Conservation (phyloP, 1,140 invertebrate species). For the Sarcophaga peregrina region DNA sequence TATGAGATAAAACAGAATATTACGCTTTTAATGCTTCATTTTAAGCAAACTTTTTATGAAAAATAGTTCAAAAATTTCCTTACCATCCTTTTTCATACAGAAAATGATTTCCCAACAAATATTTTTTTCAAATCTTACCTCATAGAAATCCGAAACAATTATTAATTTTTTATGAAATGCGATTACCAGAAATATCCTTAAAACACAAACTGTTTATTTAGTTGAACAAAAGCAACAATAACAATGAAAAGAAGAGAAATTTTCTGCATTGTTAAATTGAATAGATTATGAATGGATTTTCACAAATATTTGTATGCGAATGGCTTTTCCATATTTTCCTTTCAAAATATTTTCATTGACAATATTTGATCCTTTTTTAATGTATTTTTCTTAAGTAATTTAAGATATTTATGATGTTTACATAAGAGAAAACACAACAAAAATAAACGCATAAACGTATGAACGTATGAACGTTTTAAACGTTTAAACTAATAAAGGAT, state of each 20-base stretch:
- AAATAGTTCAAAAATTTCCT: too few species aligned
- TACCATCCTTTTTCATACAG: too few species aligned
- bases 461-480: too few species aligned
- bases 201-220: conserved; percentile 24
- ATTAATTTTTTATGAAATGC: too few species aligned
- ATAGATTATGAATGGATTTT: conserved; percentile 11
- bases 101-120: too few species aligned
- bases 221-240: conserved; percentile 2
- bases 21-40: too few species aligned
- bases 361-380: conserved; percentile 29
- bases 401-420: conserved; percentile 38
- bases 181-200: neutral
- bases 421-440: conserved; percentile 32
- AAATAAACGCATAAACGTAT: neutral
- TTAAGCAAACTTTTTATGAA: too few species aligned
- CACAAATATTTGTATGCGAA: neutral
- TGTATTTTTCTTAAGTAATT: conserved; percentile 37
- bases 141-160: too few species aligned
- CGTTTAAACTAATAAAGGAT: neutral
- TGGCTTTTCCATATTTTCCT: conserved; percentile 39
- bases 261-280: conserved; percentile 18
- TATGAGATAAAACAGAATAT: too few species aligned
- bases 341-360: conserved; percentile 4
- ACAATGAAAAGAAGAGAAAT: neutral
- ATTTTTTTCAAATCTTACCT: too few species aligned